Percentiles rank a stretch among this genome's conserved stretches.
phyloP scores from a whole-genome alignment of 1,140 invertebrate genomes.

The Halyomorpha halys region DNA sequence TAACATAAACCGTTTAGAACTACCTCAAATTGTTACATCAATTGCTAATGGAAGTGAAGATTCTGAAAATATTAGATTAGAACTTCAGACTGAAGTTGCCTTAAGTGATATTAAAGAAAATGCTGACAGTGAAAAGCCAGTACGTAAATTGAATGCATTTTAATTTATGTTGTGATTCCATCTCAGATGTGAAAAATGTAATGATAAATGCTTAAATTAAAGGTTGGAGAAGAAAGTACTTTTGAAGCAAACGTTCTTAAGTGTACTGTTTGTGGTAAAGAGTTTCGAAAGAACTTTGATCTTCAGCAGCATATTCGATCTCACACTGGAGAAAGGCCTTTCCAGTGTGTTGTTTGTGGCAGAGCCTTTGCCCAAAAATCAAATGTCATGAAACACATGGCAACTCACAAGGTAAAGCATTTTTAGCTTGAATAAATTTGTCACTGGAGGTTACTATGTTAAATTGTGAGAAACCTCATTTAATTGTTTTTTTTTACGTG shows the following conservation, averaged over 20 bases:
- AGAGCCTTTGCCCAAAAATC: constrained; percentile 52
- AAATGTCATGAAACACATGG: constrained; percentile 57
- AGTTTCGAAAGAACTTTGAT: constrained; percentile 45
- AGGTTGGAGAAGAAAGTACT: no score
- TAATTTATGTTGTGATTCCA: no score
- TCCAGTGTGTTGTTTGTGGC: constrained; percentile 51
- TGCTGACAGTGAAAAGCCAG: no score
- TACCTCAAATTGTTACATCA: neutral
- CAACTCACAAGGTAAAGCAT: constrained; percentile 50
- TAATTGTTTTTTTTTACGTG: no score
- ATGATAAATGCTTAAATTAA: no score
- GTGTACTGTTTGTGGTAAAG: constrained; percentile 42
- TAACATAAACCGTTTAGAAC: neutral
- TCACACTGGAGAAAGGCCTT: constrained; percentile 52
- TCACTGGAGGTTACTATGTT: no score
- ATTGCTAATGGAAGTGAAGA: neutral
- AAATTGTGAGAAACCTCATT: no score
- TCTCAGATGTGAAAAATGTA: no score
- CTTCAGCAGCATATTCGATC: constrained; percentile 44
- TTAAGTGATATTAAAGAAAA: no score
- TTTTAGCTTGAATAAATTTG: no score
- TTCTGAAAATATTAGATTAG: constrained; percentile 3
- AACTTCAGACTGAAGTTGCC: no score
- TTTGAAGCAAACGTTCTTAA: constrained; percentile 28
- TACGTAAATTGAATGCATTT: no score